Evolutionary conservation across 2,797 vertebrate species (phyloP).

Genomic region (Pipistrellus pipistrellus): DNA sequence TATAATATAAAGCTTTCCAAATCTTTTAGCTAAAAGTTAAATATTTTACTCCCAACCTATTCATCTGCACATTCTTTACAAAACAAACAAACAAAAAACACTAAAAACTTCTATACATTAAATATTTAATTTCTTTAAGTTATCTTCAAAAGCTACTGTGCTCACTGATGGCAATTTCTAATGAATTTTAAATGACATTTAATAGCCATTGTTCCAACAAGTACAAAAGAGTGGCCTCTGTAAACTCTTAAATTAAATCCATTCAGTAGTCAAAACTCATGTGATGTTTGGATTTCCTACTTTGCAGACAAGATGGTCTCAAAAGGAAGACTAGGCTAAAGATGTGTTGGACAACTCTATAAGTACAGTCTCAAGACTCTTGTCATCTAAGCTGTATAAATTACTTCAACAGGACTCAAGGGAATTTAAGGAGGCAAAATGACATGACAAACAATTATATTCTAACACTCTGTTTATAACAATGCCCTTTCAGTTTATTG

Average conservation of each 20-base stretch:
- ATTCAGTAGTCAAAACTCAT: conserved; percentile 85
- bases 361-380: conserved; percentile 94
- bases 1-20: conserved; percentile 34
- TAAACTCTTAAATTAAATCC: conserved; percentile 87
- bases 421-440: conserved; percentile 92
- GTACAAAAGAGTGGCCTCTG: conserved; percentile 80
- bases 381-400: conserved; percentile 95
- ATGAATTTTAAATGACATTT: conserved; percentile 78
- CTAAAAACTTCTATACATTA: background rate
- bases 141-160: conserved; percentile 58
- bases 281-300: conserved; percentile 88
- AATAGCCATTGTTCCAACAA: conserved; percentile 79
- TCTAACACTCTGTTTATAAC: conserved; percentile 94
- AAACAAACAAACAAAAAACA: background rate
- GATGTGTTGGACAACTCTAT: conserved; percentile 92
- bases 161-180: conserved; percentile 69
- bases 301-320: conserved; percentile 88
- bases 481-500: conserved; percentile 92
- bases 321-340: conserved; percentile 88
- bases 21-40: conserved; percentile 53
- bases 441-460: conserved; percentile 96
- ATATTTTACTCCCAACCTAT: background rate
- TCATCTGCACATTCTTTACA: conserved; percentile 38
- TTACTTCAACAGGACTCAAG: conserved; percentile 92
- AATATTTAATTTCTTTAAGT: conserved; percentile 70